Base-by-base conservation (phyloP, 2,113 vertebrate genomes). In the Pterocles orientalis region DNA sequence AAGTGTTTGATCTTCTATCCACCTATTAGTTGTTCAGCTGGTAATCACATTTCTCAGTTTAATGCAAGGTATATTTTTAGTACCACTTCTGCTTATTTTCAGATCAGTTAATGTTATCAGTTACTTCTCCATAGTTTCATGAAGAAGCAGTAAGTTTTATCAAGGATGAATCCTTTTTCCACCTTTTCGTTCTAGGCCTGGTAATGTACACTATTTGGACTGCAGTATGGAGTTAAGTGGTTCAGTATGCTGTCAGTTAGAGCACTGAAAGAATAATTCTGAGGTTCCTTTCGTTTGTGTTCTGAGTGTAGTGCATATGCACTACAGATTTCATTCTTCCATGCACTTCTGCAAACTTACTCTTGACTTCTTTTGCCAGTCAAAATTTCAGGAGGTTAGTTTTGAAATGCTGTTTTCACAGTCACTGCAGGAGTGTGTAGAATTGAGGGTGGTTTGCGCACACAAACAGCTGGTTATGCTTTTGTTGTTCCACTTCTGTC, bases 41-140 rank as follows among this genome's bases (percentile, higher is more conserved):
- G 13, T 88, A 34, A 78, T 61, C 11, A 3, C 6, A 8, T 58
- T 89, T 81, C 72, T 83, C 53, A n/a, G 34, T 72, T 66, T 69
- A 88, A 57, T 62, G 24, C n/a, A 47, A 90, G 78, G 48, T 68
- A 0, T 86, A 12, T 79, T 94, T 61, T 92, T 34, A 31, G 36
- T 90, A 21, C 75, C 31, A 36, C 45, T 85, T 79, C 36, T 1
- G 4, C 39, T 68, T 87, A 7, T 89, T 72, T 88, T 73, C 54
- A 88, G 36, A 77, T 76, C 41, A 45, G 12, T 88, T 95, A 50
- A 66, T 12, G 0, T 83, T 66, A 94, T 73, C 65, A 80, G 82
- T 93, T 93, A 90, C 87, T 80, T 85, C 68, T 95, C 76, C 87
- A 36, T 92, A 90, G 94, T 96, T 96, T 54, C 89, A 12, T 85